Percentiles rank a stretch among this genome's conserved stretches.
phyloP scores from a whole-genome alignment of 2,888 invertebrate species.

The Xylota sylvarum region DNA sequence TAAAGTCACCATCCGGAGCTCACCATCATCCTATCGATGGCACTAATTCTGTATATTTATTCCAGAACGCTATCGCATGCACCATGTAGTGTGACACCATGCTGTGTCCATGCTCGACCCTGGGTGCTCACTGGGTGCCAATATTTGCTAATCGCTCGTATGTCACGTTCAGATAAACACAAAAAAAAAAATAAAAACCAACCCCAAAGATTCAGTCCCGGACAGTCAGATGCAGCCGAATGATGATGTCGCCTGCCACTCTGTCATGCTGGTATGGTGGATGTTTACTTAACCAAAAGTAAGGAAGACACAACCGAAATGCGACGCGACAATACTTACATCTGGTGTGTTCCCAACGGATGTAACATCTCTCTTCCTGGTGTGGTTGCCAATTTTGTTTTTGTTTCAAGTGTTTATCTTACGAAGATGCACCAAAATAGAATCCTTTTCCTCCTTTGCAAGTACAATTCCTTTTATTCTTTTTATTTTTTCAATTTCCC shows the following conservation, averaged over 20 bases:
- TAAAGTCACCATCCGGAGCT: slow-evolving; percentile 11
- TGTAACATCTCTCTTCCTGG: slow-evolving; percentile 49
- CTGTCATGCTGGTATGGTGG: slow-evolving; percentile 3
- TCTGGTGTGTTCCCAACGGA: slow-evolving; percentile 49
- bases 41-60: slow-evolving; percentile 37
- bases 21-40: background rate
- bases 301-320: background rate
- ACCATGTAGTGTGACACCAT: slow-evolving; percentile 24
- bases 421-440: slow-evolving; percentile 18
- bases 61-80: background rate
- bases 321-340: slow-evolving; percentile 35
- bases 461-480: slow-evolving; percentile 11
- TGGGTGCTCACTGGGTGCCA: background rate
- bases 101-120: slow-evolving; percentile 35
- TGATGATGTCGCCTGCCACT: slow-evolving; percentile 35
- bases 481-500: slow-evolving; percentile 31
- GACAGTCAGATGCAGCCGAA: slow-evolving; percentile 28
- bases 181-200: background rate
- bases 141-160: slow-evolving; percentile 69
- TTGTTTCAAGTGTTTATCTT: background rate
- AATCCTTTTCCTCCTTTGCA: slow-evolving; percentile 12
- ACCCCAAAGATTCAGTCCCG: slow-evolving; percentile 42
- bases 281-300: slow-evolving; percentile 56
- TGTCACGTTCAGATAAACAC: slow-evolving; percentile 69
- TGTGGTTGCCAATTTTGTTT: background rate